Conservation (phyloP, 1,140 invertebrate species). For the Rhopalosiphum maidis region DNA sequence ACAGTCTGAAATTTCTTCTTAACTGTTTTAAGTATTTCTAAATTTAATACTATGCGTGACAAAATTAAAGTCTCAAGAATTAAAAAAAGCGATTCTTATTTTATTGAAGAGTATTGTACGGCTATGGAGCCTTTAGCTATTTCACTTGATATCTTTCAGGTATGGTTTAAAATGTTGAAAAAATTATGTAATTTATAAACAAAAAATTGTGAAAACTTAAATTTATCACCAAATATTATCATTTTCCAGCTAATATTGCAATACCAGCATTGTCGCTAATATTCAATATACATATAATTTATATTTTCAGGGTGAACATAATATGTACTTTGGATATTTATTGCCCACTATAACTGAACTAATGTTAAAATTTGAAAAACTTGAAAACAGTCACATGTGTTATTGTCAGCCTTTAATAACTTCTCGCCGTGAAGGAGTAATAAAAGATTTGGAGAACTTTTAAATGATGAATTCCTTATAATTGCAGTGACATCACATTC, state of each 20-base stretch:
- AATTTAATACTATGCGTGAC: constrained; percentile 3
- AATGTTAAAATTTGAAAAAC: not conserved
- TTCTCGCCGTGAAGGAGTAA: not conserved
- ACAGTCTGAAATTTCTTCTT: not conserved
- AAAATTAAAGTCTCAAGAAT: constrained; percentile 5
- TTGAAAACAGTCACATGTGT: not conserved
- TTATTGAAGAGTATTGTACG: not conserved
- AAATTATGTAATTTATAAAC: not conserved
- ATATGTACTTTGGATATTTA: not conserved
- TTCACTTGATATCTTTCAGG: constrained; percentile 12
- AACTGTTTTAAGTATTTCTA: not conserved
- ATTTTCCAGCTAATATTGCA: no score
- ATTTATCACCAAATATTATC: not conserved
- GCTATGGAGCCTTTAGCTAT: not conserved
- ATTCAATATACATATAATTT: not conserved
- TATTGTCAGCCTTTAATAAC: not conserved
- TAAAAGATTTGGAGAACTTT: constrained; percentile 12
- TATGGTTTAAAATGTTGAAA: not conserved
- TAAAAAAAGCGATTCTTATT: not conserved
- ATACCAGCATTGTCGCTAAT: no score
- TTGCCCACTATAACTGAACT: not conserved
- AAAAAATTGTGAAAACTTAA: not conserved
- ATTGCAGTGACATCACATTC: not conserved
- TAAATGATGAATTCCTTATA: not conserved
- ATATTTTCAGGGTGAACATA: not conserved